Base-by-base conservation (phyloP, 2,113 vertebrate species). In the Alligator sinensis region DNA sequence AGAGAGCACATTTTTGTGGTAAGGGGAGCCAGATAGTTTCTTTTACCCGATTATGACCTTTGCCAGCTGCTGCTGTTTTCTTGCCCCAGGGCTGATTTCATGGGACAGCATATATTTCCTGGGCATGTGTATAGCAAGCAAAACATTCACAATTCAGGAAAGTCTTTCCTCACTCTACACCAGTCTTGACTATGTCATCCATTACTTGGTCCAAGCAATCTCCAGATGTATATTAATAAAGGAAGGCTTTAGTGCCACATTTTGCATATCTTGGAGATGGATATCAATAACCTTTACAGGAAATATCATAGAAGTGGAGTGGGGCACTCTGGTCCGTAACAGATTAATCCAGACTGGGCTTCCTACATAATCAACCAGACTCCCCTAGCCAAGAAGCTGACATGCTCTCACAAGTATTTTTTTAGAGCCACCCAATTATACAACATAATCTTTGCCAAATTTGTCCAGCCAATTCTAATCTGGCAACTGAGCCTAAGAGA, bases 381-480 rank as follows among this genome's bases (percentile, higher is more conserved):
- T 95, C 82, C 87, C 85, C 79, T 47, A 58, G 91, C 88, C 96
- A 94, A 84, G 66, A 38, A 80, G 34, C 74, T n/a, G 91, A 87
- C 96, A 92, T 9, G 0, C 95, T 95, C 95, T 90, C 94, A 95
- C 93, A 66, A 63, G 75, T 63, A 86, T 68, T 93, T 64, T 27
- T 61, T 16, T 30, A 34, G 21, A 78, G 13, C n/a, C 19, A 9
- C 77, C 88, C 93, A 93, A 93, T 92, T 93, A 84, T 6, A 24
- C 80, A 13, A 11, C 1, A 0, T 0, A 1, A 1, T 19, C 27
- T 1, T 74, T 34, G 92, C 94, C 95, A 95, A 27, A 85, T 68
- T 21, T 6, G 2, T 64, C 55, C 3, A 1, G 62, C 84, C 13
- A 11, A 3, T 68, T 2, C 58, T 3, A 3, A 59, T 9, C 87